Base-by-base conservation (phyloP, 2,888 invertebrate genomes). In the Brachycybe producta region DNA sequence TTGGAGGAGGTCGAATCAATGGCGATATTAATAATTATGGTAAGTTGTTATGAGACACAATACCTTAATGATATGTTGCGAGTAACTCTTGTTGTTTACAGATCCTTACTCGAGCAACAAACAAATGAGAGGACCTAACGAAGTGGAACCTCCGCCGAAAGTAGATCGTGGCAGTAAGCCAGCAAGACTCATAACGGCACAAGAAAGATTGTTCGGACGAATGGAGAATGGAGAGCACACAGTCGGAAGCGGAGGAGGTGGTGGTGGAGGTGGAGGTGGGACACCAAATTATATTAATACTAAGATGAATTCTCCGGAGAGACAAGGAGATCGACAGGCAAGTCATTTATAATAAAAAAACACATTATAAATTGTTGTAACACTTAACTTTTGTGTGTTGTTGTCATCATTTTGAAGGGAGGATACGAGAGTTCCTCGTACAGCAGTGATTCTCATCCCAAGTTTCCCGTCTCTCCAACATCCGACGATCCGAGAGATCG, bases 341-440 rank as follows among this genome's bases (percentile, higher is more conserved):
- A 61, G 47, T 35, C 42, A 3, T n/a, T n/a, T n/a, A n/a, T n/a
- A n/a, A n/a, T n/a, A n/a, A 36, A n/a, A n/a, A n/a, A n/a, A n/a
- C n/a, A n/a, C n/a, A n/a, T n/a, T n/a, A n/a, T n/a, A n/a, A n/a
- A n/a, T n/a, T n/a, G n/a, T n/a, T n/a, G n/a, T n/a, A n/a, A n/a
- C n/a, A n/a, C n/a, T n/a, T n/a, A n/a, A n/a, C n/a, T n/a, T n/a
- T n/a, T n/a, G n/a, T n/a, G n/a, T n/a, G n/a, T n/a, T n/a, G n/a
- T n/a, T n/a, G n/a, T n/a, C n/a, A n/a, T n/a, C n/a, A n/a, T n/a
- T n/a, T n/a, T 67, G 60, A 65, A 79, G 75, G 79, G 74, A 54
- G 82, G 82, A 55, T 84, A 83, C 64, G 86, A 91, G 64, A 86
- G 84, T 55, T 80, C 86, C 40, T 84, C 84, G 13, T 65, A 65